Evolutionary conservation across 2,113 vertebrate genomes (phyloP).

Genomic region (Leucopsar rothschildi): DNA sequence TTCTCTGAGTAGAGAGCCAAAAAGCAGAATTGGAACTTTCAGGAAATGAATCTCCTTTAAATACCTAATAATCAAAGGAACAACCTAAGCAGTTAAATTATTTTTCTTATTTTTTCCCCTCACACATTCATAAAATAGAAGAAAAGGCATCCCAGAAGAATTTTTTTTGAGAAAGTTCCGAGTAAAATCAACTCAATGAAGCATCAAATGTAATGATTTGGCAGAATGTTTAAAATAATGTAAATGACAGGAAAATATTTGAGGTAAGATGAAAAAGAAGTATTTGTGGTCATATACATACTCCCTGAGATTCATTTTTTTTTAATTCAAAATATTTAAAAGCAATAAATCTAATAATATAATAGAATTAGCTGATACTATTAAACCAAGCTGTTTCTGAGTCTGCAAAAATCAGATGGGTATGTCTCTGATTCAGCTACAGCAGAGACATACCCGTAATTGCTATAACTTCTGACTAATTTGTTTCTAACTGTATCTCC

Average conservation of each 20-base stretch:
- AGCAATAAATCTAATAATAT: background rate
- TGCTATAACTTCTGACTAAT: background rate
- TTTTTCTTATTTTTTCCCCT: background rate
- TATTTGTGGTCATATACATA: background rate
- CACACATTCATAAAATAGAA: background rate
- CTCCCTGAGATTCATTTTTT: background rate
- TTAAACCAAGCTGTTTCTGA: background rate
- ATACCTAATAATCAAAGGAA: background rate
- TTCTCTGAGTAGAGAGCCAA: background rate
- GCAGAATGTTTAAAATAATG: background rate
- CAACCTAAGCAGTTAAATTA: background rate
- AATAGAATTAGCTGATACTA: background rate
- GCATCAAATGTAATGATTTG: background rate
- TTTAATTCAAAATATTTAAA: background rate
- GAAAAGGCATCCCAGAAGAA: background rate
- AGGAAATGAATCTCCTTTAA: background rate
- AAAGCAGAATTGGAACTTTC: background rate
- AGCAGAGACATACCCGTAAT: background rate
- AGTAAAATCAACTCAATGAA: background rate
- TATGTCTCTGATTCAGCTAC: background rate
- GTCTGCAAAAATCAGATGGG: background rate
- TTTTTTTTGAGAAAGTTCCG: background rate
- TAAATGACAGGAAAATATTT: background rate
- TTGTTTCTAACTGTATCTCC: background rate
- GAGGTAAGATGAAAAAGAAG: background rate